A percentile compares a stretch with the other conserved stretches of the same genome.
Evolutionary conservation across 2,797 vertebrate species (phyloP).

Genomic region (Onychomys torridus): DNA sequence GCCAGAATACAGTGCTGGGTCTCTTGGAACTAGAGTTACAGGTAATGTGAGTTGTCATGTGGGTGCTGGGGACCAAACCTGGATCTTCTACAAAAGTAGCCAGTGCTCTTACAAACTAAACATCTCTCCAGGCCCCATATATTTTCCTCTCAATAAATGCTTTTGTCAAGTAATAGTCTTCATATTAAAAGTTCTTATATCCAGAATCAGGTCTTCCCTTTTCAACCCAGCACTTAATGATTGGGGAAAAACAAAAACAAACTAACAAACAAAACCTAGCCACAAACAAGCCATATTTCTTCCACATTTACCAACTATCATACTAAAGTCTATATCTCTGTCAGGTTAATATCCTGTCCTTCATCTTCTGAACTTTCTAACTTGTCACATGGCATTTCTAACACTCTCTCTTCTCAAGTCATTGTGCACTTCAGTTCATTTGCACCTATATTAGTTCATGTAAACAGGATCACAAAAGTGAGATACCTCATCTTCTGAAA

Average conservation of each 20-base stretch:
- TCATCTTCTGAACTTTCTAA: constrained; percentile 38
- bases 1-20: background rate
- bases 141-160: background rate
- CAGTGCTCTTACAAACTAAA: background rate
- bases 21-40: background rate
- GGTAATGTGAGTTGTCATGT: background rate
- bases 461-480: constrained; percentile 49
- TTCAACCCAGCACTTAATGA: background rate
- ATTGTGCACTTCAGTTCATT: background rate
- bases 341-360: constrained; percentile 47
- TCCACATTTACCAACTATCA: constrained; percentile 9
- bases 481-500: background rate
- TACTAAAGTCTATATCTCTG: constrained; percentile 14
- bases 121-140: background rate
- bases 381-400: background rate
- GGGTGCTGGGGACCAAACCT: background rate
- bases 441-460: constrained; percentile 12
- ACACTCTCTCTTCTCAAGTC: background rate
- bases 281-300: background rate
- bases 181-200: background rate
- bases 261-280: background rate
- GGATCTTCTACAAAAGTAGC: background rate
- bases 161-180: background rate
- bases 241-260: background rate
- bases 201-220: background rate